Evolutionary conservation across 2,888 invertebrate genomes (phyloP).

Genomic region (Drosophila atroscutellata): DNA sequence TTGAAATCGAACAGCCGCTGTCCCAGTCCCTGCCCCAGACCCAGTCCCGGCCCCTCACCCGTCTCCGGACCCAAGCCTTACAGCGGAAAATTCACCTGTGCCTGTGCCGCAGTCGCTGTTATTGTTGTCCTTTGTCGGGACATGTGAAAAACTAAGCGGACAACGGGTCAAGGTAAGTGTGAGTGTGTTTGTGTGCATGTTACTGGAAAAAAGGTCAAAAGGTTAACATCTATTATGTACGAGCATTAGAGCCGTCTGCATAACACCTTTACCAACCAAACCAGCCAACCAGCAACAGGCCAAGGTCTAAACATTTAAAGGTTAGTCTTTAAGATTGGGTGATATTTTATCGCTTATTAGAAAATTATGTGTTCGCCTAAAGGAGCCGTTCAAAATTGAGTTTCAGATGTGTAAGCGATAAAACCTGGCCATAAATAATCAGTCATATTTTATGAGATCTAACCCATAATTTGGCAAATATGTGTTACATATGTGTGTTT

Average conservation of each 20-base stretch:
- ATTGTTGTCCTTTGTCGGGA: constrained; percentile 66
- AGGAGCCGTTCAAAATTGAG: constrained; percentile 15
- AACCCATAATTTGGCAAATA: constrained; percentile 67
- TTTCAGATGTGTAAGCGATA: constrained; percentile 38
- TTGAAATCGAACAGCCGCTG: constrained; percentile 58
- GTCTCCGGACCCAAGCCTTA: not conserved
- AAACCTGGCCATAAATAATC: constrained; percentile 55
- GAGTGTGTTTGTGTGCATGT: constrained; percentile 17
- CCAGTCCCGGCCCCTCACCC: not conserved
- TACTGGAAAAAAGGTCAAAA: constrained; percentile 59
- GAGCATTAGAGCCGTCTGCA: constrained; percentile 34
- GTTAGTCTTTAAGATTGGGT: constrained; percentile 32
- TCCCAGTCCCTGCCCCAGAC: constrained; percentile 5
- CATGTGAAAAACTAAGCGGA: constrained; percentile 54
- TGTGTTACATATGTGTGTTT: constrained; percentile 30
- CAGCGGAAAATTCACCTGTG: constrained; percentile 71
- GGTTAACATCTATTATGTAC: constrained; percentile 57
- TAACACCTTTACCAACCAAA: constrained; percentile 60
- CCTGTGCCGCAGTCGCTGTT: constrained; percentile 58
- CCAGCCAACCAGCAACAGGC: constrained; percentile 13
- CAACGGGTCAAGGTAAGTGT: constrained; percentile 41
- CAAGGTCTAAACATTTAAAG: constrained; percentile 19
- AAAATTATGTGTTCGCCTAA: constrained; percentile 62
- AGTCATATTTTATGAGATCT: constrained; percentile 17
- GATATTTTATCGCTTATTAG: constrained; percentile 80